Percentiles rank a stretch among this genome's conserved stretches.
These are phyloP conservation scores for Eleginops maclovinus DNA, from an alignment of 2,113 vertebrate species.

Conservation along the genomic window DNA sequence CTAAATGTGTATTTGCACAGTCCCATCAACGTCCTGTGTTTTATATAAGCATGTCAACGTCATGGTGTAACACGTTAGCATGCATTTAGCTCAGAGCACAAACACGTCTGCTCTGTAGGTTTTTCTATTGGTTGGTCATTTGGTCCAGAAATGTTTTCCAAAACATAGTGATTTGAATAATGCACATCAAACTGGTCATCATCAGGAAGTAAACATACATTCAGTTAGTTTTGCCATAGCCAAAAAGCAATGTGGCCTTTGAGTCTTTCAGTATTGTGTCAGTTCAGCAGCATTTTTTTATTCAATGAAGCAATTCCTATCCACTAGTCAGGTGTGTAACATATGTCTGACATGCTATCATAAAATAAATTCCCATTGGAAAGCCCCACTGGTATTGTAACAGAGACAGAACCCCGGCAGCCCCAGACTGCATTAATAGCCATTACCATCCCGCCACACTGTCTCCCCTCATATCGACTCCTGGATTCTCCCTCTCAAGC, in stretches of 20 bases:
- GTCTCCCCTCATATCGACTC: constrained; percentile 74
- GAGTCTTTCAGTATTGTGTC: neutral
- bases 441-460: constrained; percentile 62
- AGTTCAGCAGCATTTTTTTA: constrained; percentile 7
- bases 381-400: constrained; percentile 4
- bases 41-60: neutral
- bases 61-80: neutral
- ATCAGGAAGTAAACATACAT: neutral
- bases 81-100: neutral
- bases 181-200: too few relatives aligned
- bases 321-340: constrained; percentile 5
- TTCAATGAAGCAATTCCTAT: neutral
- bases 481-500: constrained; percentile 29
- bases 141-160: too few relatives aligned
- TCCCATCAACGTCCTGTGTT: neutral
- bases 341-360: constrained; percentile 17
- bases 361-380: constrained; percentile 30
- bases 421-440: constrained; percentile 41
- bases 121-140: too few relatives aligned
- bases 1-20: neutral
- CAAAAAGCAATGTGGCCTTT: neutral
- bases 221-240: neutral
- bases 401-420: constrained; percentile 27
- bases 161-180: too few relatives aligned
- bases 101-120: neutral